Evolutionary conservation across 2,113 vertebrate genomes (phyloP), one percentile per base, ranked within the genome.

Genomic region (human): DNA sequence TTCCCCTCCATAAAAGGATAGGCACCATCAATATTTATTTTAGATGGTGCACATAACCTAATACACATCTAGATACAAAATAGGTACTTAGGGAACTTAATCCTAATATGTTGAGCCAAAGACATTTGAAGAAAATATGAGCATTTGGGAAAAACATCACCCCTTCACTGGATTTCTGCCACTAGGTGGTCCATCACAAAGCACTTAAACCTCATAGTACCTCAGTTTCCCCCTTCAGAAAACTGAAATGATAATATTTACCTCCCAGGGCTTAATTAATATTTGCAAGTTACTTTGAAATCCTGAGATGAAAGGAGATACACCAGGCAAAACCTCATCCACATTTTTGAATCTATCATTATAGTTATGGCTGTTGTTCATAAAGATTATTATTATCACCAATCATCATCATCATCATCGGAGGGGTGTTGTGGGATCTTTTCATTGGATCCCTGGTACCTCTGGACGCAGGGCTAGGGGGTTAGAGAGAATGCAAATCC

Each of bases 241-340:
- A 73, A 3, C 38, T 18, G 59, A 8, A 52, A 13, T 59, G 10
- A 55, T 40, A 27, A 8, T 66, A 57, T 75, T 81, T 81, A n/a
- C 45, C 52, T 92, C 55, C 93, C 78, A 75, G 87, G 38, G 52
- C 12, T 85, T 95, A 81, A 92, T 94, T 89, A 80, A 88, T 66
- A 95, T 85, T 68, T 89, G 64, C 55, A 66, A 32, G 55, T 20
- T 4, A 35, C 93, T 96, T 92, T 95, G 93, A 91, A 92, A 92
- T 57, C 70, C 83, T 7, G 61, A 95, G 97, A 89, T 89, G 48
- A 89, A 92, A 89, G 91, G 23, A 55, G 17, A 16, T 30, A 10
- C 0, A 20, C 61, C 6, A 12, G 35, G n/a, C 52, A 50, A 52
- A 66, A 22, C 57, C 17, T 2, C 27, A 12, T 16, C 68, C 30